Percentiles rank a stretch among this genome's conserved stretches.
Evolutionary conservation across 1,140 invertebrate species (phyloP).

Genomic region (Pollicipes pollicipes): DNA sequence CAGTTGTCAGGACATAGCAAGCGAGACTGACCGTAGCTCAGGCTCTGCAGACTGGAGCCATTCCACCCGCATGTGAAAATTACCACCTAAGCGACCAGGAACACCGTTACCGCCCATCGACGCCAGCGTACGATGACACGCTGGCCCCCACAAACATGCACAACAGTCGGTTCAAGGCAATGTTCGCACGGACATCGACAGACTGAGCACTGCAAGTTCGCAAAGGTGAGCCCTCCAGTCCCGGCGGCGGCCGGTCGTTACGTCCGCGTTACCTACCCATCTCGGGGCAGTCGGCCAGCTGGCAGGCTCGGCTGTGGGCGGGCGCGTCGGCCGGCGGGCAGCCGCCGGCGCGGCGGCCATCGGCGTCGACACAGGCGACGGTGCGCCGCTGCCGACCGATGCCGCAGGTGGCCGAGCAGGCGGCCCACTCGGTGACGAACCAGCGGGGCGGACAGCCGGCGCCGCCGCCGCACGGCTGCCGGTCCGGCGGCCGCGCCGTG

Average conservation of each 20-base stretch:
- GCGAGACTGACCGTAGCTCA: neutral
- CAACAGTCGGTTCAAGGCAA: no score
- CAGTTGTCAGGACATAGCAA: no score
- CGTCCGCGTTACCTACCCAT: neutral
- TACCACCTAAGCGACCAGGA: neutral
- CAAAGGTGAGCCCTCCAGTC: no score
- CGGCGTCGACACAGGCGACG: conserved; percentile 25
- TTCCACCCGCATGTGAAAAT: neutral
- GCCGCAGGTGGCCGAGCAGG: conserved; percentile 49
- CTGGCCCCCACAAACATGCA: no score
- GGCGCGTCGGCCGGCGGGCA: neutral
- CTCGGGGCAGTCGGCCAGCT: neutral
- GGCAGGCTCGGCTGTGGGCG: neutral
- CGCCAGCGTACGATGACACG: no score
- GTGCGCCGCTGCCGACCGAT: conserved; percentile 38
- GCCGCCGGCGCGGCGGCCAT: neutral
- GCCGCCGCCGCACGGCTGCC: conserved; percentile 33
- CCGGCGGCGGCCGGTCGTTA: neutral
- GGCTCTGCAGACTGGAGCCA: neutral
- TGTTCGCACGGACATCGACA: no score
- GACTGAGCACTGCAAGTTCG: no score
- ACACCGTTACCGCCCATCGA: neutral
- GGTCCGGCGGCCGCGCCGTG: conserved; percentile 27
- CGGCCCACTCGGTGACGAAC: conserved; percentile 33
- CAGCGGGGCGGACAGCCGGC: conserved; percentile 45